These are phyloP conservation scores for Zapornia atra DNA, from an alignment of 2,113 vertebrate genomes.

Conservation along the genomic window DNA sequence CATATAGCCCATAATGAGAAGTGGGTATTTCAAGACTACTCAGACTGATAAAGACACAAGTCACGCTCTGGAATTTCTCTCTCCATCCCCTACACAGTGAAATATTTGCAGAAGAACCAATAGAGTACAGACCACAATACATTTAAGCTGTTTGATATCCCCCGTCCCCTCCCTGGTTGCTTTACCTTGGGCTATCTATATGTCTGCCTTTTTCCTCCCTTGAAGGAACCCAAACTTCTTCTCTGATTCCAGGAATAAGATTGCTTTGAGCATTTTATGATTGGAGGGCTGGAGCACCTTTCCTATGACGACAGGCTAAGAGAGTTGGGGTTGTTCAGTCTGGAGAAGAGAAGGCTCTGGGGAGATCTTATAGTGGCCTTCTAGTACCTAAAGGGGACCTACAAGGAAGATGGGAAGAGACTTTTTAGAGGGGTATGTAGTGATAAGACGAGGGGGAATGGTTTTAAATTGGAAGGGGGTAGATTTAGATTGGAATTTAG, in stretches of 20 bases:
- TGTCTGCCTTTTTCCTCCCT: neutral
- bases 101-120: neutral
- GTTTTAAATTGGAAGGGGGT: too few relatives aligned
- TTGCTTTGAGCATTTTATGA: neutral
- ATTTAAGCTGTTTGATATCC: neutral
- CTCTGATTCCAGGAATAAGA: neutral
- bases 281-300: too few relatives aligned
- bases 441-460: too few relatives aligned
- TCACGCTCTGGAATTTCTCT: neutral
- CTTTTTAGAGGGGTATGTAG: too few relatives aligned
- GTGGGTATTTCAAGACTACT: neutral
- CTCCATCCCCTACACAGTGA: neutral
- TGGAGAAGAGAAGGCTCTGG: too few relatives aligned
- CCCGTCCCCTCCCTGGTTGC: neutral
- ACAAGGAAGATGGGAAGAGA: too few relatives aligned
- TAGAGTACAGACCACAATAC: neutral
- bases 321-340: too few relatives aligned
- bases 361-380: too few relatives aligned
- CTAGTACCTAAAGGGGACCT: too few relatives aligned
- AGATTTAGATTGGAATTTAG: too few relatives aligned
- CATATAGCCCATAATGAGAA: accelerated
- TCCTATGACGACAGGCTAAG: too few relatives aligned
- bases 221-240: neutral
- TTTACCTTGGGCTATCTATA: neutral
- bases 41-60: neutral